Evolutionary conservation across 1,140 invertebrate species (phyloP).

Genomic region (Penaeus japonicus): DNA sequence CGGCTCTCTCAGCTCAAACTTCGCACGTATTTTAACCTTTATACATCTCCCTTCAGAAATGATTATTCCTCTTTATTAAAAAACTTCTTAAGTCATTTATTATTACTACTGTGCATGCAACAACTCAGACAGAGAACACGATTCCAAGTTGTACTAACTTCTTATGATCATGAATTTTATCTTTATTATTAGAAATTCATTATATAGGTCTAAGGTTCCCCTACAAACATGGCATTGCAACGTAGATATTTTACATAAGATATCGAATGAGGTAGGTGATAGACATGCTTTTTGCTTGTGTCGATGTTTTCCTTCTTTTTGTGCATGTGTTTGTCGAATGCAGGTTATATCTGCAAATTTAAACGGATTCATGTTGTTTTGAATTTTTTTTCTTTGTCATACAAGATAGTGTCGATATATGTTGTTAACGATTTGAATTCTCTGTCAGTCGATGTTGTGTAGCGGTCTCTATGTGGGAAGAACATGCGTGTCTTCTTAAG

Average conservation of each 20-base stretch:
- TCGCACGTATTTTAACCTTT: neutral
- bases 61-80: too few relatives aligned
- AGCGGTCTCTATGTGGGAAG: too few relatives aligned
- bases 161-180: neutral
- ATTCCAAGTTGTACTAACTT: neutral
- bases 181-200: neutral
- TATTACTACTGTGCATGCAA: neutral
- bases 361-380: too few relatives aligned
- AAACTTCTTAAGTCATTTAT: neutral
- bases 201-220: neutral
- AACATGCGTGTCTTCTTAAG: too few relatives aligned
- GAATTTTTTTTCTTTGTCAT: too few relatives aligned
- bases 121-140: neutral
- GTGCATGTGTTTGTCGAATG: slow-evolving; percentile 1
- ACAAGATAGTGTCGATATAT: too few relatives aligned
- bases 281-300: slow-evolving; percentile 1
- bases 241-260: neutral
- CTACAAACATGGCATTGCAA: neutral
- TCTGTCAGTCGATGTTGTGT: too few relatives aligned
- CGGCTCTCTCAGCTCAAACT: neutral
- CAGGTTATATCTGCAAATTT: neutral
- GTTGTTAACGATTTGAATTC: too few relatives aligned
- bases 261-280: neutral
- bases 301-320: neutral
- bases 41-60: too few relatives aligned